Evolutionary conservation across 2,888 invertebrate genomes (phyloP).

Genomic region (Caenorhabditis japonica): DNA sequence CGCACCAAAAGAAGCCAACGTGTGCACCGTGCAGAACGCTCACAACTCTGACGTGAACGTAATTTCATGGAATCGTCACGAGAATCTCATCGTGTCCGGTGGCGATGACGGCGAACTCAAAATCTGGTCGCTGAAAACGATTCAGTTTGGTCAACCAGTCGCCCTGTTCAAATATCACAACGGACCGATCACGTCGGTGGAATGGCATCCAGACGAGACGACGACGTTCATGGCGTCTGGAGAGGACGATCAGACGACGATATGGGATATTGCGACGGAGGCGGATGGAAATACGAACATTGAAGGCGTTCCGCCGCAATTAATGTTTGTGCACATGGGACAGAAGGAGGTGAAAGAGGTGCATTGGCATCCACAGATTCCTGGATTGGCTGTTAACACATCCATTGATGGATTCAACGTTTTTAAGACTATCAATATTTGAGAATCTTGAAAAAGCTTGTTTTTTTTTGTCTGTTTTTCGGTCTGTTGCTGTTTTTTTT

Average conservation of each 20-base stretch:
- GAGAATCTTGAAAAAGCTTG: too few species aligned
- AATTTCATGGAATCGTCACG: slow-evolving; percentile 91
- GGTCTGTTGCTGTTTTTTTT: too few species aligned
- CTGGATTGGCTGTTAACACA: slow-evolving; percentile 92
- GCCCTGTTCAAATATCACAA: slow-evolving; percentile 96
- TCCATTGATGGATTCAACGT: slow-evolving; percentile 95
- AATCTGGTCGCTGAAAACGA: slow-evolving; percentile 94
- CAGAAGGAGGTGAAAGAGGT: slow-evolving; percentile 96
- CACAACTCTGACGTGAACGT: slow-evolving; percentile 96
- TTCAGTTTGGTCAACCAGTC: slow-evolving; percentile 84
- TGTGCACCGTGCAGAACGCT: slow-evolving; percentile 88
- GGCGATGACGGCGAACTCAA: slow-evolving; percentile 95
- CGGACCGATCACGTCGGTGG: slow-evolving; percentile 91
- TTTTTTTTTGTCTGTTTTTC: too few species aligned
- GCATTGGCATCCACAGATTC: slow-evolving; percentile 96
- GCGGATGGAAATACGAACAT: slow-evolving; percentile 55
- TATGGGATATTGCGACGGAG: slow-evolving; percentile 96
- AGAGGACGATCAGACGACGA: slow-evolving; percentile 92
- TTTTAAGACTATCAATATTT: slow-evolving; percentile 96
- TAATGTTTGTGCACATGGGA: slow-evolving; percentile 97
- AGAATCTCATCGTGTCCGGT: slow-evolving; percentile 86
- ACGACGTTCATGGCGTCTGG: slow-evolving; percentile 94
- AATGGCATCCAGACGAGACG: slow-evolving; percentile 93
- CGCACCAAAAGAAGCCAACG: slow-evolving; percentile 89
- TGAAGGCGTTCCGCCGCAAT: slow-evolving; percentile 89